Conservation (phyloP, 2,888 invertebrate genomes). For the Yponomeuta cagnagella region DNA sequence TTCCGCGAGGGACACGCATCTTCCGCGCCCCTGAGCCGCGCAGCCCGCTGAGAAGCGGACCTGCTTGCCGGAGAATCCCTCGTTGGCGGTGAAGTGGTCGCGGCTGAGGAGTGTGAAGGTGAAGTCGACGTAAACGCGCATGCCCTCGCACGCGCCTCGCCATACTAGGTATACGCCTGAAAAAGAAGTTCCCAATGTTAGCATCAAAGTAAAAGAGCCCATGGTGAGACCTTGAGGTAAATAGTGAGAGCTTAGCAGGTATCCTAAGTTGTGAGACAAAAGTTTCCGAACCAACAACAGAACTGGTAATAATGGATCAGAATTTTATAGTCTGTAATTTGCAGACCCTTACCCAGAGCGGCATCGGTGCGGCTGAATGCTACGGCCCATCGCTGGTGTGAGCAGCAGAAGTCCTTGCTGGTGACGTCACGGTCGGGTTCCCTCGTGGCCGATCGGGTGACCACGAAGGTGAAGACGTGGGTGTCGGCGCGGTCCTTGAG, state of each 20-base stretch:
- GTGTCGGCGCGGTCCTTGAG: conserved; percentile 88
- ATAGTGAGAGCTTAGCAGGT: too few relatives aligned
- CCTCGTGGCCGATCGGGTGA: conserved; percentile 84
- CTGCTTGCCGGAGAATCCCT: conserved; percentile 85
- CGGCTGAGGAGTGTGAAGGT: conserved; percentile 87
- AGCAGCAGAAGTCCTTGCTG: conserved; percentile 88
- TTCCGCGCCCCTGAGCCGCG: conserved; percentile 83
- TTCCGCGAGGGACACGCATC: conserved; percentile 83
- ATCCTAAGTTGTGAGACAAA: too few relatives aligned
- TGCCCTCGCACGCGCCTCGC: conserved; percentile 83
- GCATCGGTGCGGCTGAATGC: conserved; percentile 86
- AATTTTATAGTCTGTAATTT: background rate
- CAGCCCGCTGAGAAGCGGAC: conserved; percentile 81
- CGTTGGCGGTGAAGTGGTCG: conserved; percentile 89
- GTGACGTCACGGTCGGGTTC: conserved; percentile 88
- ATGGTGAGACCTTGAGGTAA: background rate
- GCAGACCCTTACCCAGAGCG: conserved; percentile 63
- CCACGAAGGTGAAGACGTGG: conserved; percentile 89
- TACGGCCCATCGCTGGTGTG: conserved; percentile 88
- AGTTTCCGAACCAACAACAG: too few relatives aligned
- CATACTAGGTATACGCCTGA: conserved; percentile 86
- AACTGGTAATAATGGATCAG: background rate
- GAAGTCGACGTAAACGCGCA: conserved; percentile 86
- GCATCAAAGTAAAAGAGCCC: background rate
- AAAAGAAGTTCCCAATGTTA: conserved; percentile 31